Conservation (phyloP, 2,797 vertebrate genomes). For the Arctocebus calabarensis region DNA sequence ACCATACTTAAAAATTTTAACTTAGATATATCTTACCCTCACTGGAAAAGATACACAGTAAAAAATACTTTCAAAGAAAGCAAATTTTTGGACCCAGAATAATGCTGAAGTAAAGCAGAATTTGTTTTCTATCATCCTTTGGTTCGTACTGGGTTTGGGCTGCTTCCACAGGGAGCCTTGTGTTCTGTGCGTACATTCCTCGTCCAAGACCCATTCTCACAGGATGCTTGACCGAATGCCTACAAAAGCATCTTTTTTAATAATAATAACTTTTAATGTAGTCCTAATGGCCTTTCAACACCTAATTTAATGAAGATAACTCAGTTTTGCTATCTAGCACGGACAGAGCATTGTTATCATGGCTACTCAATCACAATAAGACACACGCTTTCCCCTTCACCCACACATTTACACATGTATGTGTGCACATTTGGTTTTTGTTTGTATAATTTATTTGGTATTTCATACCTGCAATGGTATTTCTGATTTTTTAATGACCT, state of each 20-base stretch:
- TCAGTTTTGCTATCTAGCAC: constrained; percentile 29
- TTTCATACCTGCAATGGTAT: not conserved
- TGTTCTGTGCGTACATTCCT: not conserved
- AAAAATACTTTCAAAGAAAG: constrained; percentile 9
- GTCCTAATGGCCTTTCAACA: constrained; percentile 19
- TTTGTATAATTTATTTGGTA: constrained; percentile 26
- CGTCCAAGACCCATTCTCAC: not conserved
- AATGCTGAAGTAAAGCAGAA: constrained; percentile 48
- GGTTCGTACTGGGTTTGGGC: not conserved
- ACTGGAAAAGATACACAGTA: constrained; percentile 45
- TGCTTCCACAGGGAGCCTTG: not conserved
- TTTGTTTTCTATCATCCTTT: not conserved
- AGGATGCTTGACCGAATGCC: constrained; percentile 5
- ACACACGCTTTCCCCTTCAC: not conserved
- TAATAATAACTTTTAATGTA: constrained; percentile 9
- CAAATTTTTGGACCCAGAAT: constrained; percentile 13
- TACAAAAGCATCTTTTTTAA: constrained; percentile 38
- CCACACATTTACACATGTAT: not conserved
- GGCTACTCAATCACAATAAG: constrained; percentile 18
- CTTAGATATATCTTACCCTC: not conserved
- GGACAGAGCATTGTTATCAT: constrained; percentile 25
- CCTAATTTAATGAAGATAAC: constrained; percentile 44
- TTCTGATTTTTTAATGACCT: constrained; percentile 21
- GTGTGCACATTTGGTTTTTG: not conserved
- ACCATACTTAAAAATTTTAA: constrained; percentile 18